These are phyloP conservation scores for Lottia scabra DNA, from an alignment of 2,888 invertebrate genomes.

Conservation along the genomic window DNA sequence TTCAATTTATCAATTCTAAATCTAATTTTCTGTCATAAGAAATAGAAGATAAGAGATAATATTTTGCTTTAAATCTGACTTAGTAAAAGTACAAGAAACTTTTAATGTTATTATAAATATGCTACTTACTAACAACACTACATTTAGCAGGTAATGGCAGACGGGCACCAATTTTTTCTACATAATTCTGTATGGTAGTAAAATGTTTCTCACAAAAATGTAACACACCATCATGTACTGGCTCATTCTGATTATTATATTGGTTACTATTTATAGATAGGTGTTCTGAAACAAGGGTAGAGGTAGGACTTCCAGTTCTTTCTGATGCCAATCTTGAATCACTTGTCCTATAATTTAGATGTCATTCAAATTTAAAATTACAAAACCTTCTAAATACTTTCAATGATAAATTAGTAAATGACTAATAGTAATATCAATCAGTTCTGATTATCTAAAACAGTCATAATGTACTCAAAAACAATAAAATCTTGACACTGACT, in stretches of 20 bases:
- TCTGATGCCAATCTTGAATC: slow-evolving; percentile 39
- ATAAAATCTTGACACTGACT: no score
- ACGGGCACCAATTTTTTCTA: slow-evolving; percentile 86
- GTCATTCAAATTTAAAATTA: no score
- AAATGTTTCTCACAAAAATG: slow-evolving; percentile 96
- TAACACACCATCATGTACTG: slow-evolving; percentile 77
- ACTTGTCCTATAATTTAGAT: slow-evolving; percentile 29
- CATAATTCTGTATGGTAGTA: slow-evolving; percentile 90
- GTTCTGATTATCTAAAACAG: background rate
- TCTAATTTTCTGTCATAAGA: no score
- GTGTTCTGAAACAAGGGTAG: slow-evolving; percentile 43
- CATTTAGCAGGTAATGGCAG: slow-evolving; percentile 93
- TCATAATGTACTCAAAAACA: background rate
- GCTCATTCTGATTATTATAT: slow-evolving; percentile 40
- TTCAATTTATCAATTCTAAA: no score
- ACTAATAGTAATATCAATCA: no score
- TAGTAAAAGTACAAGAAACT: no score
- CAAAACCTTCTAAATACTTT: no score
- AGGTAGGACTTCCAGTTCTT: slow-evolving; percentile 49
- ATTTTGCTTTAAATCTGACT: no score
- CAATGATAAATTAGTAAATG: no score
- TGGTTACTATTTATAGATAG: slow-evolving; percentile 43
- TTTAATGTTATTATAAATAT: background rate
- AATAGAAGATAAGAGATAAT: no score
- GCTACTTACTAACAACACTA: slow-evolving; percentile 85